These are phyloP conservation scores for Pemphigus obesinymphae DNA, from an alignment of 1,140 invertebrate genomes.

Conservation along the genomic window DNA sequence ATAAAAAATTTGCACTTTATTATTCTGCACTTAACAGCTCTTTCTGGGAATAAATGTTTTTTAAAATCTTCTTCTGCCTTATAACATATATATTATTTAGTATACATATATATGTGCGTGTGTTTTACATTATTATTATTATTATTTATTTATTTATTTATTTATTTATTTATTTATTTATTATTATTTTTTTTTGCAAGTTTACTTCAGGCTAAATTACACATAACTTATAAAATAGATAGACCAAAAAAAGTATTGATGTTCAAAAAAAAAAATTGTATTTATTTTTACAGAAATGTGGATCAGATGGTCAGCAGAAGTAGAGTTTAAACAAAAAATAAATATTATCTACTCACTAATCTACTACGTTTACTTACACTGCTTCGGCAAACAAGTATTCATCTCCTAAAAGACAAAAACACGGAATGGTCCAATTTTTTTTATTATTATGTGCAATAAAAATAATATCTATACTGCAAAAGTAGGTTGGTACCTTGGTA, in stretches of 20 bases:
- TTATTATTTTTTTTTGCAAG: not conserved
- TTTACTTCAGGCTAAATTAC: not conserved
- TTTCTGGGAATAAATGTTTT: slow-evolving; percentile 21
- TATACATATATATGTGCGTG: not conserved
- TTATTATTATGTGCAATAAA: slow-evolving; percentile 28
- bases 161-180: too few species aligned
- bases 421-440: slow-evolving; percentile 11
- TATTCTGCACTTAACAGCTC: slow-evolving; percentile 19
- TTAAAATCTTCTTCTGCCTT: slow-evolving; percentile 13
- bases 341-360: slow-evolving; percentile 31
- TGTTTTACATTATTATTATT: not conserved
- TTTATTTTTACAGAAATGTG: slow-evolving; percentile 40
- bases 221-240: not conserved
- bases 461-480: not conserved
- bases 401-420: slow-evolving; percentile 15
- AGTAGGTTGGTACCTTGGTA: too few species aligned
- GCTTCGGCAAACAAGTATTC: slow-evolving; percentile 27
- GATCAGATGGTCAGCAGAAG: slow-evolving; percentile 40
- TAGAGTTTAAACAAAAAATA: slow-evolving; percentile 26
- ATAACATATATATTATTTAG: not conserved
- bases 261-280: slow-evolving; percentile 19
- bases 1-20: slow-evolving; percentile 12
- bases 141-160: not conserved
- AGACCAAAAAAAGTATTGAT: not conserved
- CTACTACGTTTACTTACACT: slow-evolving; percentile 8